A percentile compares a stretch with the other conserved stretches of the same genome.
Conservation (phyloP, 2,113 vertebrate genomes). For the Butastur rufipennis region DNA sequence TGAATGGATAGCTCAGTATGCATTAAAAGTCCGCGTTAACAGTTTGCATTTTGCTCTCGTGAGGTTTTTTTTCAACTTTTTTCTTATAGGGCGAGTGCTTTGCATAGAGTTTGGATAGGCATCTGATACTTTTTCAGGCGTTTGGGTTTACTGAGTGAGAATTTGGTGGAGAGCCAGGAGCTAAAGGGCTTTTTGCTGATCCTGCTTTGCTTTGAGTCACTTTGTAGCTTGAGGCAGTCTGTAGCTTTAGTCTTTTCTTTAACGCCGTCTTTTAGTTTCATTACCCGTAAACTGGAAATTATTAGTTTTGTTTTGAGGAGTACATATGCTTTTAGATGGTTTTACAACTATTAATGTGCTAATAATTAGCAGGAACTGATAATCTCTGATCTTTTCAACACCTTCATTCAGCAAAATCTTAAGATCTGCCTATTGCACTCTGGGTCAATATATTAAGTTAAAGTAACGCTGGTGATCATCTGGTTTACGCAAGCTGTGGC, state of each 20-base stretch:
- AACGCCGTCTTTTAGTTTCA: neutral
- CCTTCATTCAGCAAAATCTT: neutral
- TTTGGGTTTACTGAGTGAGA: neutral
- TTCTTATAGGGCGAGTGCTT: neutral
- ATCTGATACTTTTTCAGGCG: neutral
- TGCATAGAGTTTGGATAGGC: neutral
- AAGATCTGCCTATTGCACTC: neutral
- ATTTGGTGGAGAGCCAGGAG: neutral
- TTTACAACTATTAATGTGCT: neutral
- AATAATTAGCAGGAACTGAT: neutral
- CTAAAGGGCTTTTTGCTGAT: neutral
- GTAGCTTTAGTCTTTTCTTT: neutral
- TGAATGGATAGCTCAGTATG: neutral
- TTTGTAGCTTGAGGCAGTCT: neutral
- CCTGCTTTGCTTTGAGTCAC: neutral
- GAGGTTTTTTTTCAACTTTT: neutral
- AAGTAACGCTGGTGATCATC: neutral
- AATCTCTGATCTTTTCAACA: neutral
- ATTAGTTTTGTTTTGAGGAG: neutral
- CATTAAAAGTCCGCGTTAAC: neutral
- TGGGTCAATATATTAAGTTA: neutral
- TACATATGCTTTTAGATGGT: neutral
- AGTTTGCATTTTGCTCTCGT: neutral
- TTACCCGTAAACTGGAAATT: neutral
- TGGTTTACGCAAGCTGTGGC: neutral